Conservation (phyloP, 2,888 invertebrate genomes). For the Hemistola chrysoprasaria region DNA sequence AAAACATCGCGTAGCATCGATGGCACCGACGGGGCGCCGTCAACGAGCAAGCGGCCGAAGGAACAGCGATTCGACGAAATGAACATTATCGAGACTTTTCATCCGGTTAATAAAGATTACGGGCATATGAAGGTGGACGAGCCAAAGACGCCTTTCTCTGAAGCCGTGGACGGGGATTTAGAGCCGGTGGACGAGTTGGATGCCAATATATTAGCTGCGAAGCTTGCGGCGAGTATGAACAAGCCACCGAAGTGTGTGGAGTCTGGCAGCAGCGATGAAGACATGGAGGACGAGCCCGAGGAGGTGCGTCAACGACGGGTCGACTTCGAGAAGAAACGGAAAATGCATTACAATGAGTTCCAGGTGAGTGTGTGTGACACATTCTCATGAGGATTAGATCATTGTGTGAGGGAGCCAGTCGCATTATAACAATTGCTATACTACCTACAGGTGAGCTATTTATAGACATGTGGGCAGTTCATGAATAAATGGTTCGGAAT, state of each 20-base stretch:
- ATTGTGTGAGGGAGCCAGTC: constrained; percentile 7
- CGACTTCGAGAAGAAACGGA: constrained; percentile 95
- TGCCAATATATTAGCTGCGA: constrained; percentile 89
- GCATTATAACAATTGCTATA: constrained; percentile 2
- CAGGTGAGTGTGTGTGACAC: constrained; percentile 48
- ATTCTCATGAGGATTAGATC: constrained; percentile 32
- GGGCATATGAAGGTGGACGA: constrained; percentile 99
- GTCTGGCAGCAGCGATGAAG: constrained; percentile 80
- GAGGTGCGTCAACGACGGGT: constrained; percentile 85
- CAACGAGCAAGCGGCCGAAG: constrained; percentile 75
- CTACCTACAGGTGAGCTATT: constrained; percentile 6
- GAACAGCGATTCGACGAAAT: constrained; percentile 98
- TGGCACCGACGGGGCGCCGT: constrained; percentile 77
- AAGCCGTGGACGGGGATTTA: constrained; percentile 82
- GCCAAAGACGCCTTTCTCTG: constrained; percentile 95
- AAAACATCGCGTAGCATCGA: constrained; percentile 97
- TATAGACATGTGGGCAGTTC: constrained; percentile 2
- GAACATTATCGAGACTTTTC: constrained; percentile 98
- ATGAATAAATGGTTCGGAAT: constrained; percentile 1
- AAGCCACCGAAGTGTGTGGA: constrained; percentile 73
- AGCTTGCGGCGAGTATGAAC: constrained; percentile 82
- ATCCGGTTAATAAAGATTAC: constrained; percentile 99
- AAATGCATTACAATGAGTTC: constrained; percentile 98
- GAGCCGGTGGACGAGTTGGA: constrained; percentile 84
- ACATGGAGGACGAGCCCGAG: constrained; percentile 82